These are phyloP conservation scores for Drymonia ruficornis DNA, from an alignment of 2,888 invertebrate species.

Conservation along the genomic window DNA sequence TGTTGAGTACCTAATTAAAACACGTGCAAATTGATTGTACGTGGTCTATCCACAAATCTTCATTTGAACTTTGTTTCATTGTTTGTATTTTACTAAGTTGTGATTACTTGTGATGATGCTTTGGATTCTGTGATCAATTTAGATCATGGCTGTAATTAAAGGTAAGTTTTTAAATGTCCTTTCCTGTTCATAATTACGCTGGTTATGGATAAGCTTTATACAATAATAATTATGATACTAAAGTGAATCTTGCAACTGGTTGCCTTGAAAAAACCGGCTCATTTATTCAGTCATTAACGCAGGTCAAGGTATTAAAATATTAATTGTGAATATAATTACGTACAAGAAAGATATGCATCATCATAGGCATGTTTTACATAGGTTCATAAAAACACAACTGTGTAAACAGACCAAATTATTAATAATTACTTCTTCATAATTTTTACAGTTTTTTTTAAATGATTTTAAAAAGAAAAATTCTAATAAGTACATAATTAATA, in stretches of 20 bases:
- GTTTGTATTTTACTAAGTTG: conserved; percentile 10
- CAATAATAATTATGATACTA: background rate
- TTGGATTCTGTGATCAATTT: conserved; percentile 33
- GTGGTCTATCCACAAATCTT: conserved; percentile 7
- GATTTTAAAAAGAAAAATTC: too few species aligned
- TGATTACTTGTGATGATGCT: conserved; percentile 36
- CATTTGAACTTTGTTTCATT: conserved; percentile 22
- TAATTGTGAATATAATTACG: too few species aligned
- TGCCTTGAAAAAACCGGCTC: conserved; percentile 11
- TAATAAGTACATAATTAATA: too few species aligned
- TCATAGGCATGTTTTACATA: too few species aligned
- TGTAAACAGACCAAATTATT: too few species aligned
- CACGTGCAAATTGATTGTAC: conserved; percentile 5
- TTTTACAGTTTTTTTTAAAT: too few species aligned
- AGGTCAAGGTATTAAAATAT: background rate
- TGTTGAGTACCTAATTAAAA: conserved; percentile 5
- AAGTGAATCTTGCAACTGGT: conserved; percentile 3
- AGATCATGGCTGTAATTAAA: conserved; percentile 50
- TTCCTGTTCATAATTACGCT: background rate
- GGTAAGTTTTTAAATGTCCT: conserved; percentile 44
- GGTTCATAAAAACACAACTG: too few species aligned
- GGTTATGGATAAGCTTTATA: background rate
- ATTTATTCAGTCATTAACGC: background rate
- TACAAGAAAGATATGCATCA: too few species aligned
- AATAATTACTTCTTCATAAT: too few species aligned